These are phyloP conservation scores for Gobio occitaniae DNA, from an alignment of 2,797 vertebrate genomes.

Conservation along the genomic window DNA sequence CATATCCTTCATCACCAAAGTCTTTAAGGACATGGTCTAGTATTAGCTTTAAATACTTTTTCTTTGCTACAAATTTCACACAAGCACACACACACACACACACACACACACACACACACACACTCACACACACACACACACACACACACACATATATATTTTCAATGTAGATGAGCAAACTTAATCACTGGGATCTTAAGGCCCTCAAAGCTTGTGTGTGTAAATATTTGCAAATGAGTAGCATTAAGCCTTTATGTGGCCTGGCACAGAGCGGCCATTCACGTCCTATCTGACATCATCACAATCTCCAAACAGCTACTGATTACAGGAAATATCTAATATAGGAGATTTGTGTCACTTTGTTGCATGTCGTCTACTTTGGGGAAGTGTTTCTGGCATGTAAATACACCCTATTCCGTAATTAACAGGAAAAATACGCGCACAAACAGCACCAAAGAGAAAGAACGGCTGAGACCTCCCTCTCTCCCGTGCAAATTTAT, in stretches of 20 bases:
- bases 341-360: constrained; percentile 54
- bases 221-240: constrained; percentile 55
- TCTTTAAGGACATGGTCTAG: neutral
- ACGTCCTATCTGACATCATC: constrained; percentile 45
- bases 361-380: constrained; percentile 43
- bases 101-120: no score
- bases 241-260: constrained; percentile 36
- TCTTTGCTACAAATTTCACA: neutral
- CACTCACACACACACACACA: neutral
- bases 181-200: constrained; percentile 31
- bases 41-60: neutral
- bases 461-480: constrained; percentile 17
- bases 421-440: constrained; percentile 37
- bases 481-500: constrained; percentile 29
- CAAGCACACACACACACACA: neutral
- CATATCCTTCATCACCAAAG: neutral
- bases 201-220: constrained; percentile 29
- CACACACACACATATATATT: neutral
- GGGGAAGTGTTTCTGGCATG: constrained; percentile 51
- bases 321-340: constrained; percentile 56
- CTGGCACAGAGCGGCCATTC: constrained; percentile 33
- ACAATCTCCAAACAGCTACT: constrained; percentile 29
- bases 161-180: constrained; percentile 11
- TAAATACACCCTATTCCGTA: constrained; percentile 21
- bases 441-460: neutral